phyloP scores from a whole-genome alignment of 2,113 vertebrate species.

The Felis chaus region DNA sequence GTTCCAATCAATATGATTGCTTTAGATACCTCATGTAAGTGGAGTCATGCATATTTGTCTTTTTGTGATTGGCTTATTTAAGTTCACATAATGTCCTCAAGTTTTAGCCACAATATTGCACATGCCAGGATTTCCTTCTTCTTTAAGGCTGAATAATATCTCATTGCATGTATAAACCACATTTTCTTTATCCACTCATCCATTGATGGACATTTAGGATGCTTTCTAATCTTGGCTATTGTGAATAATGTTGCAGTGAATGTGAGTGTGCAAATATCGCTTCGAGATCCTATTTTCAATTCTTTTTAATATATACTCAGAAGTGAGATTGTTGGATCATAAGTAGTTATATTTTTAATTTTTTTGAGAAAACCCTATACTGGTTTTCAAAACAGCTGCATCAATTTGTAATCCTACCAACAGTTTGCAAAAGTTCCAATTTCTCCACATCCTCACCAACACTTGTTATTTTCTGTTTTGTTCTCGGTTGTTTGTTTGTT shows the following conservation, averaged over 20 bases:
- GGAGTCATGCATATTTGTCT: background rate
- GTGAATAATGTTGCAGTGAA: background rate
- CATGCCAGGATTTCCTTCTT: background rate
- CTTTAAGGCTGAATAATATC: background rate
- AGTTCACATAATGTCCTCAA: background rate
- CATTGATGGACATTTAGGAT: background rate
- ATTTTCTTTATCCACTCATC: background rate
- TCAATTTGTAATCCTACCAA: background rate
- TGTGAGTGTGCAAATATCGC: background rate
- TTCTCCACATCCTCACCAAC: background rate
- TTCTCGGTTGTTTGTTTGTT: background rate
- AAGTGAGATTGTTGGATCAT: background rate
- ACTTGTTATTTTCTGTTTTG: background rate
- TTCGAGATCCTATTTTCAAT: background rate
- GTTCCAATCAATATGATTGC: background rate
- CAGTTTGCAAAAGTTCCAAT: background rate
- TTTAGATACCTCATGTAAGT: background rate
- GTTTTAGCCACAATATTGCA: background rate
- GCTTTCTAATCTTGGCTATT: background rate
- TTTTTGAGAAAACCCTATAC: background rate
- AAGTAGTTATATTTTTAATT: background rate
- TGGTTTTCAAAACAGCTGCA: background rate
- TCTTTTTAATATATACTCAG: background rate
- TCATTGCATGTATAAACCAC: background rate
- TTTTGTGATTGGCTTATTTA: background rate